These are phyloP conservation scores for Aspidiotus rigidus DNA, from an alignment of 2,888 invertebrate genomes.

Conservation along the genomic window DNA sequence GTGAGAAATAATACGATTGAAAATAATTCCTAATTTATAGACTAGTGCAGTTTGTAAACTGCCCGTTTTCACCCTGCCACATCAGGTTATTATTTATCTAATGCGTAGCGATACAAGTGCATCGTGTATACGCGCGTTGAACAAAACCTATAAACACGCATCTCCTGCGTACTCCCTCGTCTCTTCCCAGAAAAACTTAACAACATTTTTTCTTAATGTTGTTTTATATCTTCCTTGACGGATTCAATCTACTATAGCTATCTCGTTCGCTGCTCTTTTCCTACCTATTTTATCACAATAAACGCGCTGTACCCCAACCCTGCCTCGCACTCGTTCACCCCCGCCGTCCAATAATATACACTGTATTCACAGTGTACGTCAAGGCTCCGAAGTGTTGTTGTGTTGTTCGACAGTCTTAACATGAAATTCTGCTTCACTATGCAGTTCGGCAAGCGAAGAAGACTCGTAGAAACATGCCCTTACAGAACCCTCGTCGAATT, in stretches of 20 bases:
- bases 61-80: too few relatives aligned
- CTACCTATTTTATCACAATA: conserved; percentile 21
- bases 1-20: too few relatives aligned
- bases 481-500: conserved; percentile 23
- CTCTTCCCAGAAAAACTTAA: conserved; percentile 26
- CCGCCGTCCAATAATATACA: neutral
- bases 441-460: conserved; percentile 7
- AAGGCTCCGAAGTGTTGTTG: conserved; percentile 11
- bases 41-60: too few relatives aligned
- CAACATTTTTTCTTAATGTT: conserved; percentile 22
- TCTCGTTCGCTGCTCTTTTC: conserved; percentile 1
- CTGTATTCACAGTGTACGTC: conserved; percentile 6
- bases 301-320: conserved; percentile 9
- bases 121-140: too few relatives aligned
- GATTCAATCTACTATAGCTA: conserved; percentile 18
- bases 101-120: too few relatives aligned
- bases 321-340: conserved; percentile 2
- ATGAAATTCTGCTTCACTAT: conserved; percentile 25
- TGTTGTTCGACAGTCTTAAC: neutral
- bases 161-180: too few relatives aligned
- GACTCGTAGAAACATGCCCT: conserved; percentile 17
- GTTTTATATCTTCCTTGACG: conserved; percentile 26
- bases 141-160: too few relatives aligned
- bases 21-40: too few relatives aligned
- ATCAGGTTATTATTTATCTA: too few relatives aligned